These are phyloP conservation scores for Empidonax traillii DNA, from an alignment of 2,113 vertebrate species.

Conservation along the genomic window DNA sequence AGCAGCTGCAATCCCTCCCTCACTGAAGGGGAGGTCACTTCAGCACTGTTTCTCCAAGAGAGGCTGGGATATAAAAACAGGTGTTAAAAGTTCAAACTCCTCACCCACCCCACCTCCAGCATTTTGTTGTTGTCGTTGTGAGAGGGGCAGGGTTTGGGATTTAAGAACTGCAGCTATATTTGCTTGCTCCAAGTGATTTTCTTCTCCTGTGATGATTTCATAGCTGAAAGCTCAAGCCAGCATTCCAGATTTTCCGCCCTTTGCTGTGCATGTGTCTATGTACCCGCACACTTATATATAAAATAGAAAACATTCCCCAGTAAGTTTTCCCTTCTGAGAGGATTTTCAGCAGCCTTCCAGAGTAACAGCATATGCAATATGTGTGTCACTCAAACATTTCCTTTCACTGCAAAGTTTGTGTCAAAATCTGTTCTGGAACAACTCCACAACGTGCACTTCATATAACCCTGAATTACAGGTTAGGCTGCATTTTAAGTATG, in stretches of 20 bases:
- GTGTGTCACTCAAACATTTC: conserved; percentile 23
- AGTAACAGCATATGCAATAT: not conserved
- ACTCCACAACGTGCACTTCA: not conserved
- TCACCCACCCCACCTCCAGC: not conserved
- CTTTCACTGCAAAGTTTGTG: conserved; percentile 28
- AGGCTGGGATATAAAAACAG: not conserved
- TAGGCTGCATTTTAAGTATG: not conserved
- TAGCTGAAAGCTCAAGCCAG: not conserved
- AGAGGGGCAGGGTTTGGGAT: not conserved
- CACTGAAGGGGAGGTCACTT: not conserved
- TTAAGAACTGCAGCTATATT: not conserved
- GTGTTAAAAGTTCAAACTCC: not conserved
- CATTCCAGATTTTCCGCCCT: not conserved
- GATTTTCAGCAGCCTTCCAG: conserved; percentile 2
- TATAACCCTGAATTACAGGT: conserved; percentile 23
- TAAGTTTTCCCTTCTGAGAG: not conserved
- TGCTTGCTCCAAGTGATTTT: not conserved
- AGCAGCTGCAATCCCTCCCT: not conserved
- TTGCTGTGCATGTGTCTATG: not conserved
- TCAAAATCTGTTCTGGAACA: conserved; percentile 3
- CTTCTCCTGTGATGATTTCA: not conserved
- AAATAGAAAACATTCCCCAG: not conserved
- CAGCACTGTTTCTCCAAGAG: not conserved
- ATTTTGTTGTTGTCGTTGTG: not conserved
- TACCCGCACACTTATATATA: not conserved